These are phyloP conservation scores for Elgaria multicarinata DNA, from an alignment of 2,113 vertebrate genomes.

Conservation along the genomic window DNA sequence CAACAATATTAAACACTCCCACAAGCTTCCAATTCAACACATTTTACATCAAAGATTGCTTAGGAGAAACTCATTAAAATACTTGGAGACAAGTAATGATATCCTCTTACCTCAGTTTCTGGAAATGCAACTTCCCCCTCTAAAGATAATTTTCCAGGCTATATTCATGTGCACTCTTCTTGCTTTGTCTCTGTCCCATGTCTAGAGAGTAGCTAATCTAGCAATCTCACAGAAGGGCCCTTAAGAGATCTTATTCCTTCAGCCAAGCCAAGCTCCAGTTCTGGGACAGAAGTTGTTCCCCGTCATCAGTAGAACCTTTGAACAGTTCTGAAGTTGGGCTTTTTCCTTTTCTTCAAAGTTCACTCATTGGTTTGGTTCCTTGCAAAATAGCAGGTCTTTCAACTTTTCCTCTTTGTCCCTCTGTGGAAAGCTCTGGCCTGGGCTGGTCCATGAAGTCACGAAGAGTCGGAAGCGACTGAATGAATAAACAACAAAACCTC, in stretches of 20 bases:
- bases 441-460: too few relatives aligned
- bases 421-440: too few relatives aligned
- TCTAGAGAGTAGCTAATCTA: background rate
- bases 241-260: background rate
- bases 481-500: too few relatives aligned
- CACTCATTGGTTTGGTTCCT: background rate
- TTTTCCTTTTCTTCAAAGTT: background rate
- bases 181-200: background rate
- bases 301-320: background rate
- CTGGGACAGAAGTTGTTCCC: background rate
- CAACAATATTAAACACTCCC: background rate
- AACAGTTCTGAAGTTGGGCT: background rate
- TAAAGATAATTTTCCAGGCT: background rate
- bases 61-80: slow-evolving; percentile 24
- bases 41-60: slow-evolving; percentile 20
- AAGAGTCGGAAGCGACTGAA: too few relatives aligned
- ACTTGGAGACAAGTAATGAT: background rate
- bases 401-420: background rate
- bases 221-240: background rate
- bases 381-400: background rate
- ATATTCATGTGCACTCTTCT: background rate
- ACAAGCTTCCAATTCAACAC: accelerated
- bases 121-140: background rate
- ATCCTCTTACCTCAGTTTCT: background rate
- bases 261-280: background rate